Base-by-base conservation (phyloP, 2,888 invertebrate species). In the Theretra japonica region DNA sequence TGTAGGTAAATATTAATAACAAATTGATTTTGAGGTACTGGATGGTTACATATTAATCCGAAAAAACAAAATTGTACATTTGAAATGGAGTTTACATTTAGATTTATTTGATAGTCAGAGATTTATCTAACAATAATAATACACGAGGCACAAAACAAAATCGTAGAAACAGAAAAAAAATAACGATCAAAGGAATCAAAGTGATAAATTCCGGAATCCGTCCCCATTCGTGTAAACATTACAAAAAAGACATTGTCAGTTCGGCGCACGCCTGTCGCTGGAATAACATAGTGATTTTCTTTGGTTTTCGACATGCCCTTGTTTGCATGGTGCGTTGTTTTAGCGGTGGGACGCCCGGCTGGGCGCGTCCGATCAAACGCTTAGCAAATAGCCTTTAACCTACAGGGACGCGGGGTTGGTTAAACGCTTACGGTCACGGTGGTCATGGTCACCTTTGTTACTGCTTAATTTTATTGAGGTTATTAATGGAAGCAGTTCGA, bases 341-440 rank as follows among this genome's bases (percentile, higher is more conserved):
- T 74, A 79, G 82, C 77, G 83, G 81, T 81, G 78, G 72, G 71
- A 69, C 70, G 70, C 79, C 77, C 56, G 75, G 79, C 75, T 83
- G 86, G 88, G 88, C 81, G 88, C 85, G 87, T 77, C 86, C 83
- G 86, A 87, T 86, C 89, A 88, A 88, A 85, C 83, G 83, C 72
- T 23, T 8, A 58, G 33, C 60, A 69, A 72, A 69, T 59, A 72
- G 23, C 50, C 30, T 72, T 72, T 69, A 72, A 53, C 59, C 50
- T 59, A 50, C 50, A 59, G 50, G n/a, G 23, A 30, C 60, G 62
- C 25, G 11, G 50, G 48, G 68, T 41, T 56, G 58, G 33, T 58
- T 33, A 19, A n/a, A n/a, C 53, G 53, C 53, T 53, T 53, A 21
- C 33, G 41, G 11, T 48, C 23, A 4, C 17, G 17, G 17, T 48